These are phyloP conservation scores for Philhelius pedissequus DNA, from an alignment of 2,888 invertebrate species.

Conservation along the genomic window DNA sequence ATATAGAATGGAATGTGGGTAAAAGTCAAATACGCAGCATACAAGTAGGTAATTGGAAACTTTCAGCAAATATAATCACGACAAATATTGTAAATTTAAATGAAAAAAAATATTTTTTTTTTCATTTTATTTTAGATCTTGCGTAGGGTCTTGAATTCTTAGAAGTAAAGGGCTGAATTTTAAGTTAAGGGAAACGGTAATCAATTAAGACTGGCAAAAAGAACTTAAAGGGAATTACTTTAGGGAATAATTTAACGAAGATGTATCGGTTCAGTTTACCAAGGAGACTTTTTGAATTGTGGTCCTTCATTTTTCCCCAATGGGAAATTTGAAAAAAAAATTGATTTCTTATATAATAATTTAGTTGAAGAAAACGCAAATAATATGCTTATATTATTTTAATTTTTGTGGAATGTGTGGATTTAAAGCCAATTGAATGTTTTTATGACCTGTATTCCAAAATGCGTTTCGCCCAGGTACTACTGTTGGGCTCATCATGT, in stretches of 20 bases:
- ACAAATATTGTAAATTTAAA: background rate
- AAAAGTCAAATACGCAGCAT: background rate
- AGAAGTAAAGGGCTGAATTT: background rate
- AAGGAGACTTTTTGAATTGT: background rate
- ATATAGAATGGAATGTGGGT: background rate
- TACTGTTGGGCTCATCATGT: no score
- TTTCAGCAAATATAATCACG: background rate
- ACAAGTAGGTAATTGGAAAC: background rate
- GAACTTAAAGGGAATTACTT: background rate
- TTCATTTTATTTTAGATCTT: background rate
- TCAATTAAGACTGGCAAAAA: background rate
- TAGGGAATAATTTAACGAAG: background rate
- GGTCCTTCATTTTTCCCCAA: no score
- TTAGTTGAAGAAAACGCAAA: no score
- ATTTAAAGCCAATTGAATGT: no score
- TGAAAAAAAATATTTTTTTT: background rate
- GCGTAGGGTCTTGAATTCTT: background rate
- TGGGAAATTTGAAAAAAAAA: no score
- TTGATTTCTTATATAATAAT: no score
- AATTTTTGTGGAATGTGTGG: no score
- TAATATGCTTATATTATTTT: no score
- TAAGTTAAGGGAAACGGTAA: background rate
- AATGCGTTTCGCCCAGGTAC: no score
- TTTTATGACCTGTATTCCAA: no score
- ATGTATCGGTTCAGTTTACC: no score